These are phyloP conservation scores for Sebastes goodei DNA, from an alignment of 2,797 vertebrate species.

Conservation along the genomic window DNA sequence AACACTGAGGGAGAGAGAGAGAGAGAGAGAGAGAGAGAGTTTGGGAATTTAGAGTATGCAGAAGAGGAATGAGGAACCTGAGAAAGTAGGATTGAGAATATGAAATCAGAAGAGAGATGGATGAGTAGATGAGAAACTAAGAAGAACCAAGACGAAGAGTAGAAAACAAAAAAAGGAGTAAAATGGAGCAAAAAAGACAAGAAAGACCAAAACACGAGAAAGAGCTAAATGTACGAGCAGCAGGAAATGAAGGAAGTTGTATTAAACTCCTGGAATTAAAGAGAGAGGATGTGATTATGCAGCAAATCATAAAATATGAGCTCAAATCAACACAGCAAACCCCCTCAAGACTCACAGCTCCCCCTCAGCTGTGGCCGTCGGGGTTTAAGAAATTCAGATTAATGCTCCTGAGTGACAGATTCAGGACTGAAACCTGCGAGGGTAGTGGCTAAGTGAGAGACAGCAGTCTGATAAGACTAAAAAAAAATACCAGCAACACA, in stretches of 20 bases:
- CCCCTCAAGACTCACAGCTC: not conserved
- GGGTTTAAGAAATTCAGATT: slow-evolving; percentile 33
- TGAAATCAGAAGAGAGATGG: not conserved
- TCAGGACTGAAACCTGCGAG: not conserved
- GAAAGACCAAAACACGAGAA: not conserved
- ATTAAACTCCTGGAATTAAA: slow-evolving; percentile 2
- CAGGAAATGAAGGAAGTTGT: not conserved
- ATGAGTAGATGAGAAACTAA: not conserved
- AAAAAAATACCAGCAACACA: slow-evolving; percentile 46
- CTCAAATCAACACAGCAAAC: slow-evolving; percentile 11
- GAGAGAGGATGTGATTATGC: not conserved
- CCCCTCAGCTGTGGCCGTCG: slow-evolving; percentile 21
- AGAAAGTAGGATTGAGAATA: not conserved
- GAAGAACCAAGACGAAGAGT: not conserved
- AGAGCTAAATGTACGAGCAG: not conserved
- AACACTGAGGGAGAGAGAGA: slow-evolving; percentile 43
- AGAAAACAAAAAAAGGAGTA: not conserved
- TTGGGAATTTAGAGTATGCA: slow-evolving; percentile 21
- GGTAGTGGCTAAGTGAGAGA: slow-evolving; percentile 24
- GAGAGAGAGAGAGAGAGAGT: slow-evolving; percentile 1
- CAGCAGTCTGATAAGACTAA: slow-evolving; percentile 30
- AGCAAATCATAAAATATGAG: slow-evolving; percentile 4
- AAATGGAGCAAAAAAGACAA: not conserved
- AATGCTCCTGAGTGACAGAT: slow-evolving; percentile 37
- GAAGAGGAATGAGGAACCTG: not conserved